Percentiles rank a stretch among this genome's conserved stretches.
phyloP scores from a whole-genome alignment of 2,113 vertebrate species.

The Enhydra lutris region DNA sequence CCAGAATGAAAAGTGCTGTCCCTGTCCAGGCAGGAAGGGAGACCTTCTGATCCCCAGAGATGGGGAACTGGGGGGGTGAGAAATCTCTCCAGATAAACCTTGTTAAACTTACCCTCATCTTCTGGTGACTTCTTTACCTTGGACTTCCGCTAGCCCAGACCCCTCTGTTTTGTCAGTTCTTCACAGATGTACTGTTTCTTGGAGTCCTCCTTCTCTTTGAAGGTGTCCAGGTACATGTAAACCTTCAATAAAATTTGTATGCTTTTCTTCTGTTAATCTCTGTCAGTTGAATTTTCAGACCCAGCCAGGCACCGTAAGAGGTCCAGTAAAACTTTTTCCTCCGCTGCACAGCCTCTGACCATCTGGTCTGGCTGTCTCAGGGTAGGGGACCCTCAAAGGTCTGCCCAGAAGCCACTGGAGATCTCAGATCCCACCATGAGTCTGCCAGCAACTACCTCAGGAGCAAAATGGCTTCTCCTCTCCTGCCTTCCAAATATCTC shows the following conservation, averaged over 20 bases:
- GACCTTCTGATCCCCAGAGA: background rate
- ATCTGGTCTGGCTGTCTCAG: background rate
- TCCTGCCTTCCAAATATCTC: background rate
- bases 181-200: background rate
- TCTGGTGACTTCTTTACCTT: background rate
- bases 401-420: background rate
- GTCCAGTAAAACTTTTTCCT: background rate
- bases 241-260: background rate
- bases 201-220: background rate
- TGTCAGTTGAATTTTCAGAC: background rate
- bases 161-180: background rate
- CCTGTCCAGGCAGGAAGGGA: background rate
- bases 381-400: background rate
- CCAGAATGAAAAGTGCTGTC: background rate
- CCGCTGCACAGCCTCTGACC: background rate
- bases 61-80: background rate
- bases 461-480: background rate
- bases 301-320: background rate
- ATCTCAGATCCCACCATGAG: background rate
- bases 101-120: background rate
- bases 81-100: background rate
- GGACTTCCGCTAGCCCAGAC: background rate
- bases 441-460: background rate
- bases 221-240: background rate
- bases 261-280: background rate